These are phyloP conservation scores for Hybos culiciformis DNA, from an alignment of 2,888 invertebrate genomes.

Conservation along the genomic window DNA sequence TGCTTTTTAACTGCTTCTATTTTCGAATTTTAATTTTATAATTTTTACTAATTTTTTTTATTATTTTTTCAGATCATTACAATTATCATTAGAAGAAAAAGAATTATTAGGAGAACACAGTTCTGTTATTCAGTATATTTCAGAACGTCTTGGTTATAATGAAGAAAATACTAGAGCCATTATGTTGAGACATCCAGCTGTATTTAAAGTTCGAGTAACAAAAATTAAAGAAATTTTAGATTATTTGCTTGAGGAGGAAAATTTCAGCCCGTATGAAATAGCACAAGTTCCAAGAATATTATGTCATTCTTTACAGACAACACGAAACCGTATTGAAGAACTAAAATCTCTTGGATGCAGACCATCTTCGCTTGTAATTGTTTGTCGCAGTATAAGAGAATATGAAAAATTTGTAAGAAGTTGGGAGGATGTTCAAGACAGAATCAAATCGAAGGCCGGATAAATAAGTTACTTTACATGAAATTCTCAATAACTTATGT, in stretches of 20 bases:
- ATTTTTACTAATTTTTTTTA: too few species aligned
- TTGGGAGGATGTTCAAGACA: slow-evolving; percentile 18
- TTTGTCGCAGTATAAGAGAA: slow-evolving; percentile 42
- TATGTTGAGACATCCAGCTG: slow-evolving; percentile 39
- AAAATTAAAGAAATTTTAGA: slow-evolving; percentile 47
- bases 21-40: too few species aligned
- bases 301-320: slow-evolving; percentile 42
- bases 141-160: slow-evolving; percentile 39
- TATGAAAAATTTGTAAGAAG: slow-evolving; percentile 40
- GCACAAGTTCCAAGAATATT: slow-evolving; percentile 42
- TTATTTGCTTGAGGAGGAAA: slow-evolving; percentile 39
- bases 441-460: too few species aligned
- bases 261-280: slow-evolving; percentile 41
- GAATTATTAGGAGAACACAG: slow-evolving; percentile 39
- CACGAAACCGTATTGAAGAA: slow-evolving; percentile 39
- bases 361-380: slow-evolving; percentile 39
- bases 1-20: too few species aligned
- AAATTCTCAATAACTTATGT: too few species aligned
- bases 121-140: slow-evolving; percentile 40
- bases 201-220: slow-evolving; percentile 40
- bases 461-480: too few species aligned
- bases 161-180: slow-evolving; percentile 38
- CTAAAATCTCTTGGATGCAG: slow-evolving; percentile 37
- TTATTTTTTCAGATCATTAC: slow-evolving; percentile 27
- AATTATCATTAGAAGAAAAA: slow-evolving; percentile 29